These are phyloP conservation scores for Esox lucius DNA, from an alignment of 2,797 vertebrate genomes.

Conservation along the genomic window DNA sequence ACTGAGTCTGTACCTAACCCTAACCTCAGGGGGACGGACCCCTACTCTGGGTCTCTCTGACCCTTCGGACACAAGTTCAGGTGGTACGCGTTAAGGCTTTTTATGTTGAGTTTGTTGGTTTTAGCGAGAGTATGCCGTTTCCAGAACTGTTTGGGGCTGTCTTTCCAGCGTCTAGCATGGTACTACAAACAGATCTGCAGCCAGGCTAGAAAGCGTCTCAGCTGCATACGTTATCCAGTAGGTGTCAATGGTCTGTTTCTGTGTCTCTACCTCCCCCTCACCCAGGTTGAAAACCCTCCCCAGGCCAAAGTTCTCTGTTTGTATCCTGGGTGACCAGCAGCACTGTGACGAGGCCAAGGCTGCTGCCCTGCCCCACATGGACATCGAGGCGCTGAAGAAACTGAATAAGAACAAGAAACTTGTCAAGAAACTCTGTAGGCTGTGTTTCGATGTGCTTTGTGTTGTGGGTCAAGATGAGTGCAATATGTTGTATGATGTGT, in stretches of 20 bases:
- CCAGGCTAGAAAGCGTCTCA: no score
- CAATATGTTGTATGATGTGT: no score
- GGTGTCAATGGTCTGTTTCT: neutral
- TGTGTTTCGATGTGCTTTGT: neutral
- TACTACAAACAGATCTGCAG: no score
- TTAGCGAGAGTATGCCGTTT: no score
- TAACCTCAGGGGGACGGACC: slow-evolving; percentile 79
- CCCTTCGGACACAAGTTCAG: neutral
- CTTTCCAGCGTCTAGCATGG: no score
- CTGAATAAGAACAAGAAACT: slow-evolving; percentile 98
- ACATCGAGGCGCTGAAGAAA: slow-evolving; percentile 96
- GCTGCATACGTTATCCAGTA: neutral
- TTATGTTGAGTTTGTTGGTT: neutral
- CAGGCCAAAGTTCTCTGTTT: slow-evolving; percentile 93
- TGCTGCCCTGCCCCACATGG: slow-evolving; percentile 94
- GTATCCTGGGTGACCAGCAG: slow-evolving; percentile 94
- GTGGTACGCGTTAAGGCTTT: slow-evolving; percentile 80
- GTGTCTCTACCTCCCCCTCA: neutral
- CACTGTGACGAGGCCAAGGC: slow-evolving; percentile 97
- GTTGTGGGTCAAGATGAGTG: no score
- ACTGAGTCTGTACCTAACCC: slow-evolving; percentile 66
- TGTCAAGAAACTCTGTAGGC: slow-evolving; percentile 93
- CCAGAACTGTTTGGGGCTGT: no score
- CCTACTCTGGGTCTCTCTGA: slow-evolving; percentile 92
- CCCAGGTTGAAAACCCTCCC: slow-evolving; percentile 90